Base-by-base conservation (phyloP, 2,888 invertebrate species). In the Rhamnusium bicolor region DNA sequence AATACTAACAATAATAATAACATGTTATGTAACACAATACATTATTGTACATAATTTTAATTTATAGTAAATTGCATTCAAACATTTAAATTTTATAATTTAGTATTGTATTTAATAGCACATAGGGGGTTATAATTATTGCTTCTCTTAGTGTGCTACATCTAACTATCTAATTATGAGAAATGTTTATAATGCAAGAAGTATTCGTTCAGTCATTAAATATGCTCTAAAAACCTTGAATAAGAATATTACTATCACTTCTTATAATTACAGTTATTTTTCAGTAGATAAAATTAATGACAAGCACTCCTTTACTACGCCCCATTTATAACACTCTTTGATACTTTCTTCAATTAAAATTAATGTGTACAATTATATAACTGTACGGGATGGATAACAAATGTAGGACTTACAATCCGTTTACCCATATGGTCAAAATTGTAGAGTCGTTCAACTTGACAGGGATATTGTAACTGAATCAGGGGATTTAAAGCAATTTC, bases 241-340 rank as follows among this genome's bases (percentile, higher is more conserved):
- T 14, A 27, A 14, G 27, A 68, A 58, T 47, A 63, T 56, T 29
- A 56, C 63, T 63, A 47, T 68, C 54, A 24, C 21, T 56, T 24
- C 19, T 14, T 40, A 12, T 24, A 61, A 69, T 40, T 69, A 63
- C 29, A 56, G 63, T 63, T 58, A 47, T 63, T 62, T 70, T 70
- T 63, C 69, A 14, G 19, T 21, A 46, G 54, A 69, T 69, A 60
- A 58, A 51, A 46, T 70, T 70, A 70, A 63, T 56, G 56, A 47
- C 56, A 2, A 54, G 19, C 46, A 63, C 56, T 69, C 62, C 40
- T 40, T 69, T 49, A 40, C 40, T 51, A 54, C 46, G 40, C 40
- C 14, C 51, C 12, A 62, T 69, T 70, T 70, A 63, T 14, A 47
- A 53, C 56, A 27, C 47, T 63, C 32, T 62, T 61, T 12, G 24